These are phyloP conservation scores for Pachyramphus minor DNA, from an alignment of 2,113 vertebrate genomes.

Conservation along the genomic window DNA sequence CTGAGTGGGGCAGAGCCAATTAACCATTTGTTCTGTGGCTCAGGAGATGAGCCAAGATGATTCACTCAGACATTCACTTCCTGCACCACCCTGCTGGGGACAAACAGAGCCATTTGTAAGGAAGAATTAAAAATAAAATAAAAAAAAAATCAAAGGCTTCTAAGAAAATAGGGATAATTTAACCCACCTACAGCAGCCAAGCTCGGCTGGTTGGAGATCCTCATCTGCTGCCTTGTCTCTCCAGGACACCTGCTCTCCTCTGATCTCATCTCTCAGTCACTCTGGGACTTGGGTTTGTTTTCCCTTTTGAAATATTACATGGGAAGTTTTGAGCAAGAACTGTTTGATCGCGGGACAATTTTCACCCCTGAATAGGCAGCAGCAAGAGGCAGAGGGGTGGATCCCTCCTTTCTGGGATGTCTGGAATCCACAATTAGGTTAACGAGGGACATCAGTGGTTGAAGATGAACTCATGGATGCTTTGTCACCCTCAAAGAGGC, in stretches of 20 bases:
- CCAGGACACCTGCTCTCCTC: background rate
- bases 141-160: background rate
- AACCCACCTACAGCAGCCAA: background rate
- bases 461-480: background rate
- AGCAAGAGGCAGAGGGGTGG: background rate
- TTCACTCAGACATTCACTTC: background rate
- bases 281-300: background rate
- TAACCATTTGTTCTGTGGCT: background rate
- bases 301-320: background rate
- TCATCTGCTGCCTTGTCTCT: background rate
- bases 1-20: background rate
- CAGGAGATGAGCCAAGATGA: accelerated
- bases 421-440: background rate
- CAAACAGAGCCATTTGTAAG: background rate
- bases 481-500: background rate
- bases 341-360: background rate
- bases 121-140: background rate
- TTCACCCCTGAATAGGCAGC: background rate
- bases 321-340: background rate
- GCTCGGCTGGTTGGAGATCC: background rate
- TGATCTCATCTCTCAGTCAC: background rate
- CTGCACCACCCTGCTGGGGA: background rate
- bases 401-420: background rate
- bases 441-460: background rate
- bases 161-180: background rate